These are phyloP conservation scores for Semnornis frantzii DNA, from an alignment of 2,113 vertebrate genomes.

Conservation along the genomic window DNA sequence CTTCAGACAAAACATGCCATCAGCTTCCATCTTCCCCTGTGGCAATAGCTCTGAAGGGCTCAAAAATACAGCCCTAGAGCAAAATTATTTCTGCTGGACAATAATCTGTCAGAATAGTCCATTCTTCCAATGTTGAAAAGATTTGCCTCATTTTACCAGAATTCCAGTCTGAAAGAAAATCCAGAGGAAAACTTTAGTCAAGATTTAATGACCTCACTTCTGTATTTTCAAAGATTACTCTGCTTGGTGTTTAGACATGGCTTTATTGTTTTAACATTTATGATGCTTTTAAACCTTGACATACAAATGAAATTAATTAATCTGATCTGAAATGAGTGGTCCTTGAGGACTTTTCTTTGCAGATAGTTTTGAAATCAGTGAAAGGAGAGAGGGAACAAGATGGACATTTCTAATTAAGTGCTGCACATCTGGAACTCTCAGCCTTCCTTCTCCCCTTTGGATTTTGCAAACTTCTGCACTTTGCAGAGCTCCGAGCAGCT, in stretches of 20 bases:
- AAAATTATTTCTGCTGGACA: neutral
- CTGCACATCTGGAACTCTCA: conserved; percentile 54
- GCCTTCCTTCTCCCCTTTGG: conserved; percentile 20
- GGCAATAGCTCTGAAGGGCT: neutral
- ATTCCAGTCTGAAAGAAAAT: neutral
- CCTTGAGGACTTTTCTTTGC: conserved; percentile 29
- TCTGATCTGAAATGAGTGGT: conserved; percentile 24
- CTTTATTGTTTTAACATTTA: neutral
- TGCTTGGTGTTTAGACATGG: neutral
- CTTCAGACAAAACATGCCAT: neutral
- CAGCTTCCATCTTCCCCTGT: neutral
- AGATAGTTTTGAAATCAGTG: conserved; percentile 39
- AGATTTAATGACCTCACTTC: neutral
- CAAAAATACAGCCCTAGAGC: neutral
- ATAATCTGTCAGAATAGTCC: neutral
- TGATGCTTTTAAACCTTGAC: conserved; percentile 45
- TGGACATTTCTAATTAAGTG: conserved; percentile 65
- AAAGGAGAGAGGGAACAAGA: conserved; percentile 9
- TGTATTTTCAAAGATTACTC: neutral
- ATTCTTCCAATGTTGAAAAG: neutral
- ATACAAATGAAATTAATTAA: conserved; percentile 57
- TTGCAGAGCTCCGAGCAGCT: neutral
- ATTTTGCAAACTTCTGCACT: conserved; percentile 38
- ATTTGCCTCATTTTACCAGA: neutral
- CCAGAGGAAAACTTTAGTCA: neutral